Evolutionary conservation across 1,140 invertebrate genomes (phyloP).

Genomic region (Schlechtendalia chinensis): DNA sequence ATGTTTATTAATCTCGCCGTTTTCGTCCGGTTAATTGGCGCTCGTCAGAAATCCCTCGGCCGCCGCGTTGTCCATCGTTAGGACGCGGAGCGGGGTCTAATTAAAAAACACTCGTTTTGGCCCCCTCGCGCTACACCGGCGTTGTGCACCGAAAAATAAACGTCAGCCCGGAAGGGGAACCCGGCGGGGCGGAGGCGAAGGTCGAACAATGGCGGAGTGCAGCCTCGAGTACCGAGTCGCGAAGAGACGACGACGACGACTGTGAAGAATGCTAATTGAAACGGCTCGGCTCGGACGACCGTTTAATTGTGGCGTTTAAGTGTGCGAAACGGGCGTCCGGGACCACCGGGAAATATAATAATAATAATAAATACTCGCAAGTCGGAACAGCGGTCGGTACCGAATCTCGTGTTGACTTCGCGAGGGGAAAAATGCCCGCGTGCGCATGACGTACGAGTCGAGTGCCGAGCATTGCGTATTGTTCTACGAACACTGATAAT

Average conservation of each 20-base stretch:
- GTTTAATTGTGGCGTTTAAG: conserved; percentile 22
- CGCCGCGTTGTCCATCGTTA: no score
- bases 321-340: background rate
- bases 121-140: background rate
- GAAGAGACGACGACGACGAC: background rate
- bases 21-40: conserved; percentile 9
- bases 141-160: background rate
- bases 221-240: no score
- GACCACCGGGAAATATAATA: background rate
- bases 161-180: no score
- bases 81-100: no score
- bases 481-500: no score
- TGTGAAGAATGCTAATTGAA: conserved; percentile 31
- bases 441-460: background rate
- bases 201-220: background rate
- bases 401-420: no score
- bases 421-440: background rate
- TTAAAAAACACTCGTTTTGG: conserved; percentile 41
- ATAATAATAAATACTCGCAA: background rate
- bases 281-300: background rate
- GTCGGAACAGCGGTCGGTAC: no score
- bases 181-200: background rate
- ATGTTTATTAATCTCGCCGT: conserved; percentile 26
- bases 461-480: background rate
- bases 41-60: background rate